phyloP scores from a whole-genome alignment of 2,113 vertebrate species.

The Oceanites oceanicus region DNA sequence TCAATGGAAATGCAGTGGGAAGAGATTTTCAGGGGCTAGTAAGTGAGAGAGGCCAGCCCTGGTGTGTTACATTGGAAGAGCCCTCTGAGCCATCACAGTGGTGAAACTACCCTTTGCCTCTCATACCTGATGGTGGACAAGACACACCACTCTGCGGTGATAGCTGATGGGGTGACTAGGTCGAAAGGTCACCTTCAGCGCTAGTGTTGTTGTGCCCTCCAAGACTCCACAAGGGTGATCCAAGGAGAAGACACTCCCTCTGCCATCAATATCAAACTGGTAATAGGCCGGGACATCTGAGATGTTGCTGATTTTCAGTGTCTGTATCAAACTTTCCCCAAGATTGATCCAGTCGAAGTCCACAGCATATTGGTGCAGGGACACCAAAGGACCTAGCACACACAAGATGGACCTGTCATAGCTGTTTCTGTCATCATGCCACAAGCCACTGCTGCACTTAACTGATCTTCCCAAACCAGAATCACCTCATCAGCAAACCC shows the following conservation, averaged over 20 bases:
- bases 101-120: background rate
- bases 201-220: constrained; percentile 61
- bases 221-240: constrained; percentile 78
- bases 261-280: constrained; percentile 85
- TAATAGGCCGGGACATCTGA: constrained; percentile 77
- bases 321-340: constrained; percentile 42
- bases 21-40: background rate
- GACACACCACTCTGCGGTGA: constrained; percentile 84
- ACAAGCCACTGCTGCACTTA: background rate
- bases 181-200: constrained; percentile 77
- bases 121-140: constrained; percentile 88
- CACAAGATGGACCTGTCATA: background rate
- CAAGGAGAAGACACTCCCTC: constrained; percentile 86
- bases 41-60: background rate
- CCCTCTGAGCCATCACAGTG: background rate
- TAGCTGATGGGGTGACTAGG: constrained; percentile 80
- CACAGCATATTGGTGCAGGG: constrained; percentile 74
- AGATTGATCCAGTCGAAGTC: constrained; percentile 82
- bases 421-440: background rate
- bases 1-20: background rate
- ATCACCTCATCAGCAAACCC: background rate
- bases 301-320: constrained; percentile 80
- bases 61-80: background rate
- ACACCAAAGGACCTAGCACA: constrained; percentile 81
- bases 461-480: background rate